A percentile compares a stretch with the other conserved stretches of the same genome.
phyloP scores from a whole-genome alignment of 2,888 invertebrate species.

The Latrodectus elegans region DNA sequence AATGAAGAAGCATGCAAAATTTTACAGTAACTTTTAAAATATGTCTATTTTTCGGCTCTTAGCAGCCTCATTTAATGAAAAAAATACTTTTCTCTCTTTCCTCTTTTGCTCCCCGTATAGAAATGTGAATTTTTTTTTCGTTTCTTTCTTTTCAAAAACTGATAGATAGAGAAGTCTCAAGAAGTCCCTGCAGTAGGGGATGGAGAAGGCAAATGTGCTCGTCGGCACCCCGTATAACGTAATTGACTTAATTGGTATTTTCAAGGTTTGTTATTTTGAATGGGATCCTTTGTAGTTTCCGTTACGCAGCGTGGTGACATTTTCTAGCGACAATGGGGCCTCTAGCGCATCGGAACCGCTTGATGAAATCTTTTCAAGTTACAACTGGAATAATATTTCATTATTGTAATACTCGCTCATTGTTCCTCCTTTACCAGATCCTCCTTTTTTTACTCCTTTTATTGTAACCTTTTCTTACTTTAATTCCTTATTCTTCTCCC shows the following conservation, averaged over 20 bases:
- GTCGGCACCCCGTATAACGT: constrained; percentile 14
- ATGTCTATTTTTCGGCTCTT: constrained; percentile 59
- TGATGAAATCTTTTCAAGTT: constrained; percentile 53
- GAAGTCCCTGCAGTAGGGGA: constrained; percentile 14
- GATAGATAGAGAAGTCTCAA: not conserved
- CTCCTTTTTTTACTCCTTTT: constrained; percentile 24
- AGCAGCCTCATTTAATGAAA: constrained; percentile 61
- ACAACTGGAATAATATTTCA: constrained; percentile 60
- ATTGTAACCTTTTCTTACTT: constrained; percentile 44
- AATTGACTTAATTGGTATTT: constrained; percentile 69
- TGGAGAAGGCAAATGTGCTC: constrained; percentile 41
- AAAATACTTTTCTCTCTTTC: constrained; percentile 15
- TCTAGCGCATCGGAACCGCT: constrained; percentile 65
- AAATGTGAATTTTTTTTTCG: not conserved
- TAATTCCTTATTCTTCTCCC: constrained; percentile 58
- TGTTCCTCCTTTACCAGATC: constrained; percentile 5
- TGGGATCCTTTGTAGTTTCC: constrained; percentile 53
- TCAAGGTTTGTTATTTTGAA: constrained; percentile 67
- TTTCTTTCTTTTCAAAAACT: not conserved
- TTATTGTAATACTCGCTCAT: constrained; percentile 53
- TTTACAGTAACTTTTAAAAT: constrained; percentile 49
- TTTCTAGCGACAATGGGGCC: constrained; percentile 66
- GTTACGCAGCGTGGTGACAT: constrained; percentile 67
- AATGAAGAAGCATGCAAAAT: constrained; percentile 56
- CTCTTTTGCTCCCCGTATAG: not conserved